Conservation (phyloP, 1,140 invertebrate species). For the Cryptotermes secundus region DNA sequence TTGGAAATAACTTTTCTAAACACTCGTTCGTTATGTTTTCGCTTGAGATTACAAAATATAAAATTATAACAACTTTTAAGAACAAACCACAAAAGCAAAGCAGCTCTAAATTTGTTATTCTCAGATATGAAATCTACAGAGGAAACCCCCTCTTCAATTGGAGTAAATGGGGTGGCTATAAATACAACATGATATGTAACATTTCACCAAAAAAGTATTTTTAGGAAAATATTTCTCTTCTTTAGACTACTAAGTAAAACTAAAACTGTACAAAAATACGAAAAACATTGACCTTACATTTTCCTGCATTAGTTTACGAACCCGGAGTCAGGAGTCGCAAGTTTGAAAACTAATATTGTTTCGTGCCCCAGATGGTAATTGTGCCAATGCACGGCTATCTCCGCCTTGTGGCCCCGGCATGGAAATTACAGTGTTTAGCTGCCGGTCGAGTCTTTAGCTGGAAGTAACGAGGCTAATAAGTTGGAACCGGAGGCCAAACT, state of each 20-base stretch:
- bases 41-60: too few relatives aligned
- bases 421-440: constrained; percentile 8
- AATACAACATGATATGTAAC: too few relatives aligned
- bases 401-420: background rate
- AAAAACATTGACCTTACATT: background rate
- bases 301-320: background rate
- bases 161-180: too few relatives aligned
- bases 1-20: too few relatives aligned
- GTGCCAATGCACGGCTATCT: background rate
- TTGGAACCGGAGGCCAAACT: background rate
- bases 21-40: too few relatives aligned
- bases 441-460: background rate
- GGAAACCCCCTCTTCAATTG: too few relatives aligned
- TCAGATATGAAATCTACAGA: too few relatives aligned
- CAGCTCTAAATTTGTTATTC: too few relatives aligned
- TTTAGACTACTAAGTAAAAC: background rate
- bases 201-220: too few relatives aligned
- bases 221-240: too few relatives aligned
- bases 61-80: too few relatives aligned
- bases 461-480: background rate
- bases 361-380: background rate
- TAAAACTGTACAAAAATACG: background rate
- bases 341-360: background rate
- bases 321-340: background rate
- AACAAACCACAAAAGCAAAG: too few relatives aligned